Base-by-base conservation (phyloP, 30 jellyfish, hydroid and myxozoan genomes). In the Haliclystus octoradiatus region DNA sequence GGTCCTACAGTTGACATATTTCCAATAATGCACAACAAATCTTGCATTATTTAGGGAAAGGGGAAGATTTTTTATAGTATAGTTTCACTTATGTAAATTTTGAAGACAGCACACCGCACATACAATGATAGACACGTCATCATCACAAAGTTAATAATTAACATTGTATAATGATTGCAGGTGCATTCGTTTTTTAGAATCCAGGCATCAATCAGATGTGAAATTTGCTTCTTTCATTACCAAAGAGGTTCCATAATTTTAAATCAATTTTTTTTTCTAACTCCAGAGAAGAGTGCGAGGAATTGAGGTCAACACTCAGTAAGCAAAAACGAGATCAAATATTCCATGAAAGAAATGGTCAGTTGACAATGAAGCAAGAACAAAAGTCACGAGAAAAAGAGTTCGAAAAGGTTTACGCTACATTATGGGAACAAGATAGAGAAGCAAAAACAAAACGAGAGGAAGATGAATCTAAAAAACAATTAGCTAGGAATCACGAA, bases 221-320 rank as follows among this genome's bases (percentile, higher is more conserved):
- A 33, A 34, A 34, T 9, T 30, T 31, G 22, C 34, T 15, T 30
- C 26, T 22, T 24, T 64, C 68, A 25, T 67, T 31, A 30, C 33
- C 24, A 30, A 35, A 2, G 24, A 15, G 15, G 32, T 9, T 57
- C 9, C 32, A 9, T 25, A 7, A 57, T 57, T 7, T 64, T 25
- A 25, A 7, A 22, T 26, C n/a, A 9, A 29, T 1, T 30, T 5
- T 5, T 63, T 27, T 22, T 34, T 12, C 9, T 33, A 33, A 25
- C 3, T 79, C 26, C 72, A 85, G 96, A 73, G 76, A 65, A 2
- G 93, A 85, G 66, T 85, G 96, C 53, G 93, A 85, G 32, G 96
- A 85, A 57, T 77, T 85, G 28, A 65, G 96, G 12, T 49, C 94
- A 2, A 69, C 34, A 19, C 61, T 69, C 34, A 78, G 93, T 65